A percentile compares a stretch with the other conserved stretches of the same genome.
phyloP scores from a whole-genome alignment of 1,140 invertebrate genomes.

The Eumaeus atala region DNA sequence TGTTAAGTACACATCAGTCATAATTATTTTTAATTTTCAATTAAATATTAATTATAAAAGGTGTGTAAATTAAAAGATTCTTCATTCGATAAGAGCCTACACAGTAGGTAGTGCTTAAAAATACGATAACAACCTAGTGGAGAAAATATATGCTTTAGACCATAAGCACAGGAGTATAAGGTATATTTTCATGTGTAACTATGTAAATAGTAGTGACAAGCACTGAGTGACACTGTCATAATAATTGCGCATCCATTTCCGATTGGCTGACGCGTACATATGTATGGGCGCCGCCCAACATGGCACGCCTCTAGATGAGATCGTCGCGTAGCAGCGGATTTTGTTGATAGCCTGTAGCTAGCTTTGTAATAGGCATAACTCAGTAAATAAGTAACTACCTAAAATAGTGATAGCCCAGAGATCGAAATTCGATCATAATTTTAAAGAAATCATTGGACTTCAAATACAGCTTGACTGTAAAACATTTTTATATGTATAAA shows the following conservation, averaged over 20 bases:
- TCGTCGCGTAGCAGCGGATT: constrained; percentile 40
- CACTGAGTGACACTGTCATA: constrained; percentile 53
- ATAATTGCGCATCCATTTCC: constrained; percentile 44
- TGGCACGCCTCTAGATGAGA: constrained; percentile 32
- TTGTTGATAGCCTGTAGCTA: constrained; percentile 21
- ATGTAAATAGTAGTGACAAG: constrained; percentile 31
- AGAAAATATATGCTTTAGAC: background rate
- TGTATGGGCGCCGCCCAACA: constrained; percentile 26
- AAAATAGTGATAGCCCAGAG: too few species aligned
- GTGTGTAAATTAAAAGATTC: constrained; percentile 1
- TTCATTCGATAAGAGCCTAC: background rate
- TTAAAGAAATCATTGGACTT: too few species aligned
- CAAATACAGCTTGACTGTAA: too few species aligned
- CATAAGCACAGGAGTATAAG: background rate
- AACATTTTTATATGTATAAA: too few species aligned
- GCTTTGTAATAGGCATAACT: background rate
- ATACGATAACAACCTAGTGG: background rate
- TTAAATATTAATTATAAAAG: background rate
- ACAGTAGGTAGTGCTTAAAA: background rate
- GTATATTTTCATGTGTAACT: constrained; percentile 6
- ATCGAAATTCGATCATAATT: too few species aligned
- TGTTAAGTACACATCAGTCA: background rate
- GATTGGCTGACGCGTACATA: constrained; percentile 37
- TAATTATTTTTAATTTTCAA: background rate
- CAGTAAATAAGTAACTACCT: too few species aligned